A percentile compares a stretch with the other conserved stretches of the same genome.
Evolutionary conservation across 2,797 vertebrate species (phyloP).

Genomic region (Malacoctenus gilli): DNA sequence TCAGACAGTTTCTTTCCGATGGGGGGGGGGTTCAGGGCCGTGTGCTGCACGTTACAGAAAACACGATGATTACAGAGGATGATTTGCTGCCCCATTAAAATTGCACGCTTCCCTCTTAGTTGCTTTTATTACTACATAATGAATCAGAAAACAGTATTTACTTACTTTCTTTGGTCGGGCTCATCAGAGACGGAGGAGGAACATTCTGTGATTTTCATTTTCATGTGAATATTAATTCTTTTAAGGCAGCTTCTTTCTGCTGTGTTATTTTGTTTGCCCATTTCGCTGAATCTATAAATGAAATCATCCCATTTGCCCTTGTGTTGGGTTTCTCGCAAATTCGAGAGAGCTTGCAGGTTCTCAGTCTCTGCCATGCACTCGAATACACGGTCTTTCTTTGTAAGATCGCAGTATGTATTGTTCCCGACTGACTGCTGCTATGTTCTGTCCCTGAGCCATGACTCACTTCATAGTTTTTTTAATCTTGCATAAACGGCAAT

Average conservation of each 20-base stretch:
- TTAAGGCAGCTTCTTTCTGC: neutral
- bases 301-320: neutral
- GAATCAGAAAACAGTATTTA: conserved; percentile 20
- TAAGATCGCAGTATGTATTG: neutral
- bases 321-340: neutral
- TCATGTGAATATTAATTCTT: conserved; percentile 5
- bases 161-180: conserved; percentile 8
- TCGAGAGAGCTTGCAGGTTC: neutral
- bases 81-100: conserved; percentile 22
- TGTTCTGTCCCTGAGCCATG: neutral
- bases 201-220: conserved; percentile 7
- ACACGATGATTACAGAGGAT: conserved; percentile 14
- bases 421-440: neutral
- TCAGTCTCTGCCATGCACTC: too few relatives aligned
- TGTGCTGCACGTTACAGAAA: conserved; percentile 16
- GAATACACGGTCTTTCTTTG: too few relatives aligned
- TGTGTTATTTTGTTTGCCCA: conserved; percentile 5
- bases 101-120: conserved; percentile 5
- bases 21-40: neutral
- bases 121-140: conserved; percentile 25
- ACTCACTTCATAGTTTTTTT: neutral
- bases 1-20: conserved; percentile 27
- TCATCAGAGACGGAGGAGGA: neutral
- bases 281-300: conserved; percentile 13
- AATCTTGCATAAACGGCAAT: neutral